phyloP scores from a whole-genome alignment of 2,888 invertebrate species.

The Thumatha senex region DNA sequence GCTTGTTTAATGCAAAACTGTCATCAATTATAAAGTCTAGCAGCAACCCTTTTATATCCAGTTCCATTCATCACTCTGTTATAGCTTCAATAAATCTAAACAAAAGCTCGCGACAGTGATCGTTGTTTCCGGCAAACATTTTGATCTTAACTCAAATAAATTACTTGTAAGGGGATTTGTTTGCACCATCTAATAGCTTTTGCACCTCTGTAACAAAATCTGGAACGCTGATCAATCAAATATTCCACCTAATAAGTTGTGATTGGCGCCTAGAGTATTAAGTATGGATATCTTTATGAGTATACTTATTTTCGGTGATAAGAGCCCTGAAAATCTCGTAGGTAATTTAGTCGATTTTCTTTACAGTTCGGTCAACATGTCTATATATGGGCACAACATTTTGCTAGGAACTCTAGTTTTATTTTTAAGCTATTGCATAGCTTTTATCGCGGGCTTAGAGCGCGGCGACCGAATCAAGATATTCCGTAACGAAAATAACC shows the following conservation, averaged over 20 bases:
- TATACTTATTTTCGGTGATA: no score
- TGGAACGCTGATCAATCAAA: slow-evolving; percentile 39
- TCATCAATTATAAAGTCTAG: slow-evolving; percentile 24
- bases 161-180: slow-evolving; percentile 43
- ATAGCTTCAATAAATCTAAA: slow-evolving; percentile 43
- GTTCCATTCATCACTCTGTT: slow-evolving; percentile 33
- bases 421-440: no score
- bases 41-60: slow-evolving; percentile 28
- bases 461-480: no score
- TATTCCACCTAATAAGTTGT: slow-evolving; percentile 40
- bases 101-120: slow-evolving; percentile 41
- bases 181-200: slow-evolving; percentile 13
- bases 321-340: no score
- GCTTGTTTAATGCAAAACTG: slow-evolving; percentile 18
- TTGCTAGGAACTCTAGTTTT: no score
- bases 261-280: slow-evolving; percentile 15
- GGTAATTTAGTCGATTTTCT: no score
- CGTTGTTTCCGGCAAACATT: slow-evolving; percentile 47
- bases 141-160: slow-evolving; percentile 48
- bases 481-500: no score
- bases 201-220: slow-evolving; percentile 19
- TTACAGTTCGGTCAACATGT: no score
- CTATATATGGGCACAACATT: no score
- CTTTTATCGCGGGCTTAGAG: no score
- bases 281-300: neutral